phyloP scores from a whole-genome alignment of 2,113 vertebrate species.

The Cercopithecus mona region DNA sequence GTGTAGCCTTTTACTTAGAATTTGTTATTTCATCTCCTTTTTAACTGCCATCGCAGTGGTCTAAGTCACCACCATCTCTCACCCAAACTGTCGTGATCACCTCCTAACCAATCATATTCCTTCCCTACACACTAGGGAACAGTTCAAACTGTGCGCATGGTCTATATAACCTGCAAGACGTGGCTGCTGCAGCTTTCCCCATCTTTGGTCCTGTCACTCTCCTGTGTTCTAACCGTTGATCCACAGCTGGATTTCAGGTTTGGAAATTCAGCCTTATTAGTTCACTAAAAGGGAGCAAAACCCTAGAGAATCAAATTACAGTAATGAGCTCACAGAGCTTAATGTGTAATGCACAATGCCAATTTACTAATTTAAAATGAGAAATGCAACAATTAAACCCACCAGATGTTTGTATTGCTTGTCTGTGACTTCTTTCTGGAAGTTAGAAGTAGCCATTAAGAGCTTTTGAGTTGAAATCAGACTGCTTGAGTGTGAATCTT shows the following conservation, averaged over 20 bases:
- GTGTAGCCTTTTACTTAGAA: neutral
- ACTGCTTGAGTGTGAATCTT: neutral
- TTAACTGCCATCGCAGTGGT: neutral
- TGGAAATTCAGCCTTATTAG: neutral
- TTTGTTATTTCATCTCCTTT: neutral
- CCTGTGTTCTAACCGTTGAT: neutral
- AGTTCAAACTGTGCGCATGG: neutral
- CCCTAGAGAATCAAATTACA: neutral
- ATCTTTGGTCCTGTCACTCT: neutral
- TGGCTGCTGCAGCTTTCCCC: neutral
- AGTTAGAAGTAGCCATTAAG: neutral
- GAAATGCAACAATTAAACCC: slow-evolving; percentile 11
- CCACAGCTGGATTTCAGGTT: neutral
- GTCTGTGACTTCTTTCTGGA: slow-evolving; percentile 33
- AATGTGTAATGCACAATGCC: neutral
- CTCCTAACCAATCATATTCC: neutral
- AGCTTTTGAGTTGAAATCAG: neutral
- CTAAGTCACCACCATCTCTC: neutral
- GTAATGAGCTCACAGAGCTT: slow-evolving; percentile 9
- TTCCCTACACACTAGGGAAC: neutral
- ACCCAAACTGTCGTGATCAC: neutral
- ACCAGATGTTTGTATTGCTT: slow-evolving; percentile 3
- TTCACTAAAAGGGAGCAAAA: neutral
- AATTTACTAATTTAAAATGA: slow-evolving; percentile 32
- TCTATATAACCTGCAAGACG: neutral